Evolutionary conservation across 2,113 vertebrate species (phyloP).

Genomic region (Tetraodon nigroviridis): DNA sequence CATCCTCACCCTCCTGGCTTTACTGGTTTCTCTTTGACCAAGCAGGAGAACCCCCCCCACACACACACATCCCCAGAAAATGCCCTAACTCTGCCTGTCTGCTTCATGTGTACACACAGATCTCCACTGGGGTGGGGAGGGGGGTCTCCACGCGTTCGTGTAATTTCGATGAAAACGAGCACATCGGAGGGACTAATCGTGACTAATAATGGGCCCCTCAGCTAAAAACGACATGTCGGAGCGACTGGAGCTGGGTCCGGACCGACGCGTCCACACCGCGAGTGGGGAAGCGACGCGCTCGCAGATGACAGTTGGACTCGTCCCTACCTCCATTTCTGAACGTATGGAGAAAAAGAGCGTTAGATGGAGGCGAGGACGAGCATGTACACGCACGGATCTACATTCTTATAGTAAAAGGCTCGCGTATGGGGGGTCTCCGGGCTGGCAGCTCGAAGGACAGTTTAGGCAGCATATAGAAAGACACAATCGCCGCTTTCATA

Average conservation of each 20-base stretch:
- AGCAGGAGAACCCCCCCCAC: slow-evolving; percentile 33
- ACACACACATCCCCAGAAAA: slow-evolving; percentile 29
- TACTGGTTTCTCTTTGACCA: slow-evolving; percentile 20
- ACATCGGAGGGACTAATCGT: slow-evolving; percentile 30
- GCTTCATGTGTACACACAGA: not conserved
- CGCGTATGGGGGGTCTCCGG: not conserved
- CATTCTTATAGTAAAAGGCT: slow-evolving; percentile 40
- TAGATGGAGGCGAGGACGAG: slow-evolving; percentile 15
- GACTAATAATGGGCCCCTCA: slow-evolving; percentile 34
- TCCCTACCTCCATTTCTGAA: slow-evolving; percentile 46
- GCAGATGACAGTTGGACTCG: slow-evolving; percentile 28
- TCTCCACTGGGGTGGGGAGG: slow-evolving; percentile 48
- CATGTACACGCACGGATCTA: slow-evolving; percentile 24
- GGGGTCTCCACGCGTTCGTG: slow-evolving; percentile 30
- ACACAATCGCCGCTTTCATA: too few relatives aligned
- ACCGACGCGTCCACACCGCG: slow-evolving; percentile 25
- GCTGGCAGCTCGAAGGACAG: not conserved
- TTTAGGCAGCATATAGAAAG: too few relatives aligned
- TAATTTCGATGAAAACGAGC: slow-evolving; percentile 29
- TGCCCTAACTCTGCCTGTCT: not conserved
- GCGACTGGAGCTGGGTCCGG: slow-evolving; percentile 29
- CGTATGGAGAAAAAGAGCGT: slow-evolving; percentile 38
- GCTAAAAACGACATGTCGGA: slow-evolving; percentile 49
- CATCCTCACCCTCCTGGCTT: slow-evolving; percentile 16
- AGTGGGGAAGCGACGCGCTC: slow-evolving; percentile 34